Evolutionary conservation across 53 echinoderm and acorn worm genomes (phyloP), one percentile per base, ranked within the genome.

Genomic region (Paelopatides confundens): DNA sequence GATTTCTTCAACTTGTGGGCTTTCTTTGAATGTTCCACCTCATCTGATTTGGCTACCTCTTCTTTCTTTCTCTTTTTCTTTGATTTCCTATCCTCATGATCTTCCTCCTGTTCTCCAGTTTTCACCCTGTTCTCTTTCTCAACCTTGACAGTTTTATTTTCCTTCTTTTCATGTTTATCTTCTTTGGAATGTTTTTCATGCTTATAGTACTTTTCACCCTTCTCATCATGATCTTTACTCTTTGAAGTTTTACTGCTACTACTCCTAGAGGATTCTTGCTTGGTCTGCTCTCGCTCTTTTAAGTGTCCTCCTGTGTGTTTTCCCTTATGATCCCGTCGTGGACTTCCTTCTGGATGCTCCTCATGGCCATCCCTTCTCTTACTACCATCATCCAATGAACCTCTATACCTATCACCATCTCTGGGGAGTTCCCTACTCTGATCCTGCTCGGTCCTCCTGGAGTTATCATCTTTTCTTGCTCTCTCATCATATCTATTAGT

Each of bases 391-490:
- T 77, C 88, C 51, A 50, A 40, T 48, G 66, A 63, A 50, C 81
- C 83, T 67, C 88, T 86, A 47, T 85, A 69, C 51, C 87, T 89
- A 35, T 94, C 92, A 64, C 87, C 58, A 33, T 92, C 90, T 85
- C 89, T 69, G 18, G 18, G 9, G 34, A 18, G 53, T 27, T 88
- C 88, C 79, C 66, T 30, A 31, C 26, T 52, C 5, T 27, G 18
- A 29, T 17, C 63, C 38, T 40, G 76, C 48, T 76, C 76, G 7
- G 8, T n/a, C 26, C 46, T 74, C 39, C 37, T 74, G 27, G 74
- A 70, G 11, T 14, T 40, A 36, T 66, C 58, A 58, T 58, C 58
- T 23, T 58, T 58, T 21, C 58, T 58, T 18, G 58, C 18, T 88
- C 88, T 69, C 49, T 53, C 69, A n/a, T 66, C 58, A 58, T 58